phyloP scores from a whole-genome alignment of 53 echinoderm and acorn worm genomes.

The Pentamera pediparva region DNA sequence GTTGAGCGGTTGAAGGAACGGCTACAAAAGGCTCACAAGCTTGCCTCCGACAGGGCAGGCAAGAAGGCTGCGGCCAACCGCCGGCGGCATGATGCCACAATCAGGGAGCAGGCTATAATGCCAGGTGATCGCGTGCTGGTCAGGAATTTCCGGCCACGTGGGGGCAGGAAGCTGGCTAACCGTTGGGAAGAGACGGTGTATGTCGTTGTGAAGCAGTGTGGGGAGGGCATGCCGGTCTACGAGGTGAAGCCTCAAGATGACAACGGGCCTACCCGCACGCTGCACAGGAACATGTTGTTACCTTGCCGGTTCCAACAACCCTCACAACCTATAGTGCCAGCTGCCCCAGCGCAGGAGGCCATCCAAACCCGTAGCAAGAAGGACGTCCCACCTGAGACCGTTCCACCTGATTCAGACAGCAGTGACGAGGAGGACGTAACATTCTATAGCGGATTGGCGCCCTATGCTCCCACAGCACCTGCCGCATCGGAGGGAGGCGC shows the following conservation, averaged over 20 bases:
- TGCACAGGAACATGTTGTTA: constrained; percentile 3
- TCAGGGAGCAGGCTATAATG: constrained; percentile 30
- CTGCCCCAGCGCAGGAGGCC: not conserved
- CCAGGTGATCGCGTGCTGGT: constrained; percentile 44
- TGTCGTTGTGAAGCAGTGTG: constrained; percentile 27
- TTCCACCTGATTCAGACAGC: not conserved
- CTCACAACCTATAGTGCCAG: not conserved
- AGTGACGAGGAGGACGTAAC: not conserved
- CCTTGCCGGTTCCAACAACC: not conserved
- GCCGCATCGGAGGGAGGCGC: not conserved
- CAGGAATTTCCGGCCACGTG: constrained; percentile 24
- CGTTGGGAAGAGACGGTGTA: constrained; percentile 25
- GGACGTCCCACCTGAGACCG: not conserved
- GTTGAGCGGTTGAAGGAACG: constrained; percentile 24
- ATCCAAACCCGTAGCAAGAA: not conserved
- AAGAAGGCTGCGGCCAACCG: constrained; percentile 22
- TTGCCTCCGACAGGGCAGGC: constrained; percentile 28
- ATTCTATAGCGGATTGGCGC: not conserved
- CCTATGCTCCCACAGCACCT: not conserved
- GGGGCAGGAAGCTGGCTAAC: constrained; percentile 35
- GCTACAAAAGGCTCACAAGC: constrained; percentile 26
- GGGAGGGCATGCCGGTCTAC: constrained; percentile 9
- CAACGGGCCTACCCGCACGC: not conserved
- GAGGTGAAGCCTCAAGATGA: constrained; percentile 11
- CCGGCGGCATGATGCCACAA: constrained; percentile 17